Evolutionary conservation across 2,888 invertebrate genomes (phyloP).

Genomic region (Scaptomyza cyrtandrae): DNA sequence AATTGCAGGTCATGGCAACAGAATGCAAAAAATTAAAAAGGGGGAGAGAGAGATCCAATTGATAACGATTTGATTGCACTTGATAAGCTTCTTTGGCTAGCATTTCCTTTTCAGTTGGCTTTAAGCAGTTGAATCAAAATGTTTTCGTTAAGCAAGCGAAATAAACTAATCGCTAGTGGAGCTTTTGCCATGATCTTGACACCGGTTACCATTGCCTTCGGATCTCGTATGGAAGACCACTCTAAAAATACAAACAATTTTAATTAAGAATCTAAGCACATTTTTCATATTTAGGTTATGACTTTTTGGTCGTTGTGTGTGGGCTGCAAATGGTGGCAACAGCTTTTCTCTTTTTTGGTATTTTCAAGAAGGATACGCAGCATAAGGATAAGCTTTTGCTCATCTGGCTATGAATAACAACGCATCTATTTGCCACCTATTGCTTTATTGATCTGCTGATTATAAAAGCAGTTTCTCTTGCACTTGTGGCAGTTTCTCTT

Average conservation of each 20-base stretch:
- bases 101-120: not conserved
- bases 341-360: conserved; percentile 1
- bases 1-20: no score
- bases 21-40: no score
- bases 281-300: not conserved
- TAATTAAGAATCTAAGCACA: not conserved
- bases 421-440: not conserved
- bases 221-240: not conserved
- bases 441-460: not conserved
- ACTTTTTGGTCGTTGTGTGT: not conserved
- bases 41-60: not conserved
- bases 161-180: conserved; percentile 6
- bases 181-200: conserved; percentile 7
- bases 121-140: conserved; percentile 3
- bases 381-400: conserved; percentile 17
- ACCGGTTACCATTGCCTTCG: not conserved
- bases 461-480: not conserved
- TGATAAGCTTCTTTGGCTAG: not conserved
- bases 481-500: not conserved
- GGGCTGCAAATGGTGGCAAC: conserved; percentile 7
- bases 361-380: conserved; percentile 7
- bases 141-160: not conserved
- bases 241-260: not conserved
- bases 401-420: conserved; percentile 10
- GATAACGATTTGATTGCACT: not conserved